A percentile compares a stretch with the other conserved stretches of the same genome.
These are phyloP conservation scores for Cantharis rustica DNA, from an alignment of 2,888 invertebrate genomes.

Conservation along the genomic window DNA sequence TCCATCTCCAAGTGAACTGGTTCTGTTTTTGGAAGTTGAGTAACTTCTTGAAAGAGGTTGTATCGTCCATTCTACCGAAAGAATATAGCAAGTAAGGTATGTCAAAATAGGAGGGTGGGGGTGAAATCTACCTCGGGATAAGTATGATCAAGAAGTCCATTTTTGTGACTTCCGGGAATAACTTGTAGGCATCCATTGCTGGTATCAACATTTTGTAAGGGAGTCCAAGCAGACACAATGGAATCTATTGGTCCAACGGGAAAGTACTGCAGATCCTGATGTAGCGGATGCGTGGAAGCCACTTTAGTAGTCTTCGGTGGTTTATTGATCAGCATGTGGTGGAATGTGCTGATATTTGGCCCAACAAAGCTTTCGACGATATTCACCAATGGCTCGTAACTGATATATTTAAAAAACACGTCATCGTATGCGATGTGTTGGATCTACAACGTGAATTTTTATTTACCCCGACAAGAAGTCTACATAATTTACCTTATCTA, in stretches of 20 bases:
- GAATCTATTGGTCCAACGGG: slow-evolving; percentile 81
- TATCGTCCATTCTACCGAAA: neutral
- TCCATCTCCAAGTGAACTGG: slow-evolving; percentile 74
- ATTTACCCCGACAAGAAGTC: neutral
- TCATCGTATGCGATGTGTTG: slow-evolving; percentile 80
- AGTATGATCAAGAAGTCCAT: slow-evolving; percentile 66
- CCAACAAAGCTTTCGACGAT: slow-evolving; percentile 76
- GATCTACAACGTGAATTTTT: slow-evolving; percentile 49
- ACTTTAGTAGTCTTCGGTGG: slow-evolving; percentile 75
- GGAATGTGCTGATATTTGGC: slow-evolving; percentile 72
- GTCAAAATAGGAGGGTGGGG: neutral
- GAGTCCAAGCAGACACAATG: slow-evolving; percentile 86
- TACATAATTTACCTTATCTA: slow-evolving; percentile 63
- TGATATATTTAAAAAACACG: slow-evolving; percentile 71
- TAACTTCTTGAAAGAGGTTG: neutral
- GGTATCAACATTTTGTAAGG: slow-evolving; percentile 75
- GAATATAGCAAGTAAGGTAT: too few species aligned
- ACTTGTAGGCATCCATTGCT: slow-evolving; percentile 84
- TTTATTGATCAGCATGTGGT: slow-evolving; percentile 90
- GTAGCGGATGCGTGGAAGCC: slow-evolving; percentile 69
- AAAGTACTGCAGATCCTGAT: slow-evolving; percentile 85
- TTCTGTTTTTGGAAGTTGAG: neutral
- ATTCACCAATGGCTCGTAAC: slow-evolving; percentile 66
- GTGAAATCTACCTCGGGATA: slow-evolving; percentile 52
- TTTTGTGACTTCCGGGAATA: slow-evolving; percentile 75